Evolutionary conservation across 2,888 invertebrate species (phyloP), one percentile per base, ranked within the genome.

Genomic region (Ganaspis brasiliensis): DNA sequence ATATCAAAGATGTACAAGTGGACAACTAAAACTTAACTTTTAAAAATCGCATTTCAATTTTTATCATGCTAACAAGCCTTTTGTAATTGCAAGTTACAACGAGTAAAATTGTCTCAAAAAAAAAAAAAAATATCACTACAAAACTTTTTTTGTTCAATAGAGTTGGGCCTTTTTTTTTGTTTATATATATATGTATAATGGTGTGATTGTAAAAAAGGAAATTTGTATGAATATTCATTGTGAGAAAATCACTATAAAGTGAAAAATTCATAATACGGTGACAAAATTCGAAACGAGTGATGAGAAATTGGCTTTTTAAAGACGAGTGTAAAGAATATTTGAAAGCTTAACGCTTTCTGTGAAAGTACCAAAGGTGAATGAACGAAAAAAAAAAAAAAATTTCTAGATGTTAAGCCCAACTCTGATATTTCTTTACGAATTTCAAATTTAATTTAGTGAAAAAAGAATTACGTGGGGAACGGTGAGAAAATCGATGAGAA

Each of bases 1-100:
- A 63, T 63, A 63, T 63, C 63, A 63, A 63, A 63, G 40, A 63
- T n/a, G n/a, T n/a, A n/a, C n/a, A n/a, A 35, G 16, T 61, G 16
- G 16, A 37, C 19, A 12, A n/a, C n/a, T n/a, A n/a, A n/a, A n/a
- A n/a, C n/a, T n/a, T n/a, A n/a, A n/a, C 19, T 37, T 55, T 55
- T 12, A 21, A 37, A 37, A 10, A 5, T 61, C 35, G 35, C 37
- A n/a, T n/a, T 57, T 57, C n/a, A 63, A 40, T 40, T 40, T 63
- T 40, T 19, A 63, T 63, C 63, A 40, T 63, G 21, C 40, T 21
- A 61, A n/a, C 6, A 45, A 6, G 8, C 21, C n/a, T 63, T 31
- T 63, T 63, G 40, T 16, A 63, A 63, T 63, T 21, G 40, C 21
- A n/a, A 21, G 6, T 63, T 6, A 63, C 40, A 63, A 59, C 63